Percentiles rank a stretch among this genome's conserved stretches.
Evolutionary conservation across 2,113 vertebrate species (phyloP).

Genomic region (Delphinapterus leucas): DNA sequence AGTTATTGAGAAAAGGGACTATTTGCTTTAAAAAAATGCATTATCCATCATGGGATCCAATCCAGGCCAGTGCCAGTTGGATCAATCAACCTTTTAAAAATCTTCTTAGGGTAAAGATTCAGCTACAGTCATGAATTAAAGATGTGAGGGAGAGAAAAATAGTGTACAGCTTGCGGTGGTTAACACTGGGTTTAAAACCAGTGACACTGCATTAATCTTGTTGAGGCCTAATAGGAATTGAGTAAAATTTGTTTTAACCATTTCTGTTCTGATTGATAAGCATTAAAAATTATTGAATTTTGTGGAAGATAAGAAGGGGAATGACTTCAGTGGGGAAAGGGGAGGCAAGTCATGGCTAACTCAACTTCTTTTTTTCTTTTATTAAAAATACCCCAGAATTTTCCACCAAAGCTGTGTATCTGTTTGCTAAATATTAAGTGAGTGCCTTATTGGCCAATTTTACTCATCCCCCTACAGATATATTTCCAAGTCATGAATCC

Average conservation of each 20-base stretch:
- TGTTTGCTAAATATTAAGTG: background rate
- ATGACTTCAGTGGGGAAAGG: background rate
- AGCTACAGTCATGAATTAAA: slow-evolving; percentile 69
- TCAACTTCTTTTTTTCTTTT: background rate
- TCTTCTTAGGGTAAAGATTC: slow-evolving; percentile 60
- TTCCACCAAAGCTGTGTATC: background rate
- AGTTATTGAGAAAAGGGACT: background rate
- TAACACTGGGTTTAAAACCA: slow-evolving; percentile 43
- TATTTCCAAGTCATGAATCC: background rate
- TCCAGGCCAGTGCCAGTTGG: slow-evolving; percentile 50
- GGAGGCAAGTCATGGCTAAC: background rate
- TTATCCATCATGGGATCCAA: slow-evolving; percentile 10
- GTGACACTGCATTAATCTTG: background rate
- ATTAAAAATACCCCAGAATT: background rate
- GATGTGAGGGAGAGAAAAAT: slow-evolving; percentile 52
- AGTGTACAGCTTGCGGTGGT: background rate
- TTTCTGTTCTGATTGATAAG: background rate
- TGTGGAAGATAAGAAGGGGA: background rate
- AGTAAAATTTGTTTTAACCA: slow-evolving; percentile 36
- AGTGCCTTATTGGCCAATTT: background rate
- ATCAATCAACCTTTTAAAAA: slow-evolving; percentile 67
- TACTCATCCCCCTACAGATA: background rate
- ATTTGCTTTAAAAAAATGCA: background rate
- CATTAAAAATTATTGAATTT: background rate
- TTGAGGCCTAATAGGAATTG: background rate